phyloP scores from a whole-genome alignment of 1,140 invertebrate species.

The Mizuhopecten yessoensis region DNA sequence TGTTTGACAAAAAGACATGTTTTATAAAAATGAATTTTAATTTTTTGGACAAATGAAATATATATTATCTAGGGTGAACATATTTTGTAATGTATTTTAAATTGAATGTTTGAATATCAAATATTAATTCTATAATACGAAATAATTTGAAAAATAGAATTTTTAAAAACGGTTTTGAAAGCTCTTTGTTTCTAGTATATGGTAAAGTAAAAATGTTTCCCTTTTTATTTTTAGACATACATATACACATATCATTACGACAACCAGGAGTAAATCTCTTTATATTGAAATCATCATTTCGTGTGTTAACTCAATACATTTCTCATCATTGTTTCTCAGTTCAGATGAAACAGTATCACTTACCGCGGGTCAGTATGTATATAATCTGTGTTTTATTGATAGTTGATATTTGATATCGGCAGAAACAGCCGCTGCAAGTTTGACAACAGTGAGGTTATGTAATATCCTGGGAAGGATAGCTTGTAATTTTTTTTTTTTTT shows the following conservation, averaged over 20 bases:
- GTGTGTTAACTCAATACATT: no score
- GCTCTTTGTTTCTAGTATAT: no score
- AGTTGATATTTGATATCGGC: background rate
- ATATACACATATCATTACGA: no score
- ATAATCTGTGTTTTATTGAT: background rate
- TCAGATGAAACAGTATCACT: background rate
- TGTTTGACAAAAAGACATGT: background rate
- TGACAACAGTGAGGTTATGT: conserved; percentile 74
- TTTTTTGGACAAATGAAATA: background rate
- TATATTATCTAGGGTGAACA: background rate
- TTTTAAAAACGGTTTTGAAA: no score
- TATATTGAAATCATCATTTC: no score
- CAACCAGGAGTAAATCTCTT: no score
- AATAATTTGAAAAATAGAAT: no score
- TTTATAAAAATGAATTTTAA: background rate
- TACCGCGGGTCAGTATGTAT: background rate
- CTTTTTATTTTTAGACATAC: no score
- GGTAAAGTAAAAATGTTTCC: no score
- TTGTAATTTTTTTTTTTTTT: conserved; percentile 52
- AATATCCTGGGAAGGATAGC: conserved; percentile 71
- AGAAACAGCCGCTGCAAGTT: conserved; percentile 62
- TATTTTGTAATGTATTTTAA: background rate
- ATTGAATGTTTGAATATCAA: background rate
- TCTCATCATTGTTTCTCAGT: background rate
- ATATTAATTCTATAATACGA: background rate